Evolutionary conservation across 64 coral and sea anemone species (phyloP), one percentile per base, ranked within the genome.

Genomic region (Montipora sp.): DNA sequence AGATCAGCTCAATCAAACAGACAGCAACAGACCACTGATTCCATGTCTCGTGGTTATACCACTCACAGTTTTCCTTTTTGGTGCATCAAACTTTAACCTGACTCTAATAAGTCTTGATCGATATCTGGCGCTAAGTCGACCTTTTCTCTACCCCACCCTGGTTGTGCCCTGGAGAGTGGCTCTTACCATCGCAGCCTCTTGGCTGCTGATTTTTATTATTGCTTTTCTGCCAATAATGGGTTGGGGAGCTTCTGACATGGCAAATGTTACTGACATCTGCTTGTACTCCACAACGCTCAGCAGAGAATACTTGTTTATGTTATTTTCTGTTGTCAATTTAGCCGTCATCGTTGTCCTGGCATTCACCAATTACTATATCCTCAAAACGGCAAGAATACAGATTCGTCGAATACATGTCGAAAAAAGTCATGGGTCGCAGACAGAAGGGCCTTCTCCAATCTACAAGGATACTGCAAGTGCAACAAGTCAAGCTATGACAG

Each of bases 11-110:
- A 94, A 98, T 63, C 70, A 84, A 77, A 94, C 92, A 50, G 92
- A 79, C 55, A 92, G 24, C n/a, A 94, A 24, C 36, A 80, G 83
- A 7, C 89, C 92, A 0, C 44, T 98, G 2, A 75, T 98, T 20
- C 95, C 95, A 22, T 98, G 95, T n/a, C 70, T 94, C 19, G 95
- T 89, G 8, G 95, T 98, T 3, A 92, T 98, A 92, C 95, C 95
- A 19, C 65, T 98, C 63, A 94, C 95, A 19, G 87, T 98, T n/a
- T 92, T 97, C 68, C 91, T 98, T 65, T 98, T 90, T 72, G 91
- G 95, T 48, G 92, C 95, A 12, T 94, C 92, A 20, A 98, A 98
- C 44, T 79, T 98, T 9, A 98, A 98, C 14, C 20, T 98, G 48
- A 98, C 95, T 14, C 51, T 98, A 7, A 98, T 98, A 81, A 98